Percentiles rank a stretch among this genome's conserved stretches.
Conservation (phyloP, 2,797 vertebrate species). For the Poecilia wingei region DNA sequence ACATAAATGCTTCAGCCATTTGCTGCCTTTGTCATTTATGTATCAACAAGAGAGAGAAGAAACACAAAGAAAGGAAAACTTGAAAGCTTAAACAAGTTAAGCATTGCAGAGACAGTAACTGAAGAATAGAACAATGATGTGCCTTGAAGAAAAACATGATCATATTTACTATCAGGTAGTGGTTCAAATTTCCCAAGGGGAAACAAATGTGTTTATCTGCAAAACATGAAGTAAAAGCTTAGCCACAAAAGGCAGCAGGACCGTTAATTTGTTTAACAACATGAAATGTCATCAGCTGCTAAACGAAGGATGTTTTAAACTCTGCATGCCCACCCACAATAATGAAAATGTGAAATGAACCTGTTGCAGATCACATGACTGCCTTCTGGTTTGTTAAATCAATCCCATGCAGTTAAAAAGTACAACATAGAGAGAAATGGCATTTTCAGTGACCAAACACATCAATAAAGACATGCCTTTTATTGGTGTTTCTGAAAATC, state of each 20-base stretch:
- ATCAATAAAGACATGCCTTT: not conserved
- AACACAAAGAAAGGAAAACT: not conserved
- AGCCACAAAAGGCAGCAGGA: not conserved
- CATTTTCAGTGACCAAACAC: not conserved
- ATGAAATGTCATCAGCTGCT: not conserved
- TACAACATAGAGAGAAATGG: not conserved
- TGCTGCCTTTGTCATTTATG: not conserved
- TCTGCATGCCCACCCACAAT: not conserved
- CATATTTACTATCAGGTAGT: not conserved
- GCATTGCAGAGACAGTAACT: not conserved
- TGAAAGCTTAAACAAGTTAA: not conserved
- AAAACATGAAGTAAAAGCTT: conserved; percentile 1
- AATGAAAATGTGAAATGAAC: not conserved
- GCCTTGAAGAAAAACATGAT: not conserved
- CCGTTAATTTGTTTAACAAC: not conserved
- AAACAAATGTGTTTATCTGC: not conserved
- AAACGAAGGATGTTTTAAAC: not conserved
- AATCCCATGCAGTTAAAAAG: not conserved
- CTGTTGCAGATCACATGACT: conserved; percentile 4
- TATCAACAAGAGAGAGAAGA: not conserved
- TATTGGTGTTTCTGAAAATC: not conserved
- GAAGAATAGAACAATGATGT: not conserved
- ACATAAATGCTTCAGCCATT: not conserved
- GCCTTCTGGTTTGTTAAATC: not conserved
- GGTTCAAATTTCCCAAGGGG: not conserved